phyloP scores from a whole-genome alignment of 2,888 invertebrate genomes.

The Sinopyrophorus schimmeli region DNA sequence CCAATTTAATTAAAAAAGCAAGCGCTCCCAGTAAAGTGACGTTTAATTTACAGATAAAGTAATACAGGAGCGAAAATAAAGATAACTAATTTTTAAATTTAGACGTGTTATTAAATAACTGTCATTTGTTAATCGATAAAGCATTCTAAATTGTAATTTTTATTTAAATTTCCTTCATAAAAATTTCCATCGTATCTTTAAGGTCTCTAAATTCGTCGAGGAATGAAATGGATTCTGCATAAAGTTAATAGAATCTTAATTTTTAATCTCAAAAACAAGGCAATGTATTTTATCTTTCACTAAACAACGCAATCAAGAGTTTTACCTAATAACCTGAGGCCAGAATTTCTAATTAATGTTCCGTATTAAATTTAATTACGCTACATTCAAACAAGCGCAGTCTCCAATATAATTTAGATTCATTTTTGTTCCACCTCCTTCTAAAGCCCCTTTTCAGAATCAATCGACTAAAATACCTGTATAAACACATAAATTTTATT shows the following conservation, averaged over 20 bases:
- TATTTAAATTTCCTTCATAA: conserved; percentile 30
- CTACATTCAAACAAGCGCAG: conserved; percentile 38
- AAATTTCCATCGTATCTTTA: conserved; percentile 25
- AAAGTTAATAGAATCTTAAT: conserved; percentile 46
- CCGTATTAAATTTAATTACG: conserved; percentile 47
- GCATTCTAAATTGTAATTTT: conserved; percentile 39
- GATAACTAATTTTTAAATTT: conserved; percentile 34
- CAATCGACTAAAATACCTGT: conserved; percentile 4
- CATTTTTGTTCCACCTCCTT: conserved; percentile 23
- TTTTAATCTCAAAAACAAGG: conserved; percentile 44
- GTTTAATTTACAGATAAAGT: conserved; percentile 46
- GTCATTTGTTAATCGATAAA: conserved; percentile 39
- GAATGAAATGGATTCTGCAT: conserved; percentile 39
- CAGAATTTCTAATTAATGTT: conserved; percentile 47
- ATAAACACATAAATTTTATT: too few species aligned
- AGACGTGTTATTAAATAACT: conserved; percentile 39
- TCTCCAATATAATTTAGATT: conserved; percentile 31
- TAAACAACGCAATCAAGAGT: conserved; percentile 43
- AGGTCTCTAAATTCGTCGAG: conserved; percentile 30
- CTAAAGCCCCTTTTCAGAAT: conserved; percentile 10
- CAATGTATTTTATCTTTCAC: conserved; percentile 43
- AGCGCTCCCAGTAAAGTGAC: conserved; percentile 36
- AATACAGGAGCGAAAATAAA: conserved; percentile 35
- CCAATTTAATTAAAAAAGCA: conserved; percentile 31
- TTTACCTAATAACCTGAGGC: conserved; percentile 46